phyloP scores from a whole-genome alignment of 1,140 invertebrate species.

The Asbolus verrucosus region DNA sequence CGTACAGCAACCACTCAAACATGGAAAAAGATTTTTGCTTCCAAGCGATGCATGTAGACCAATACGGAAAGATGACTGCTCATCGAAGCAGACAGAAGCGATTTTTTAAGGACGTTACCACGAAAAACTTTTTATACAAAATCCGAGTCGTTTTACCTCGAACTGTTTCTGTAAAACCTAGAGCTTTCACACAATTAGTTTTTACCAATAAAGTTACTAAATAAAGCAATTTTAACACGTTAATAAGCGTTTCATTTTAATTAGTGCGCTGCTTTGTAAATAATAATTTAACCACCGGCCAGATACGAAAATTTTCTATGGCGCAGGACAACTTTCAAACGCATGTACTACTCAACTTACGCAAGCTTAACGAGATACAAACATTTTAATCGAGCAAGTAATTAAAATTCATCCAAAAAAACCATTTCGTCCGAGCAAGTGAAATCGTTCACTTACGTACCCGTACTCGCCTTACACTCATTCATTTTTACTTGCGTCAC shows the following conservation, averaged over 20 bases:
- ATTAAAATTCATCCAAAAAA: too few species aligned
- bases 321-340: neutral
- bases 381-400: too few species aligned
- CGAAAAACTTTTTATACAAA: too few species aligned
- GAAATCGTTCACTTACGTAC: too few species aligned
- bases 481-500: neutral
- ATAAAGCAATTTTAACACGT: constrained; percentile 11
- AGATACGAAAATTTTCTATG: constrained; percentile 3
- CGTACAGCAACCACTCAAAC: neutral
- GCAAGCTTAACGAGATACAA: too few species aligned
- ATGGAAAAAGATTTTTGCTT: neutral
- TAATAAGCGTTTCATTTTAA: neutral
- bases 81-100: too few species aligned
- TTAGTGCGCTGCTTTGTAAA: neutral
- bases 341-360: too few species aligned
- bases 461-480: too few species aligned
- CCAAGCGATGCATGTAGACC: too few species aligned
- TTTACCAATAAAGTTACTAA: constrained; percentile 4
- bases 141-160: neutral
- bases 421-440: too few species aligned
- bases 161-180: neutral
- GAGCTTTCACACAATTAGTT: constrained; percentile 29
- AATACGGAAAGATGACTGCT: too few species aligned
- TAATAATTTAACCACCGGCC: neutral
- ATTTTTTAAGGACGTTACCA: too few species aligned